Conservation (phyloP, 2,113 vertebrate species). For the Hiodon tergisus region DNA sequence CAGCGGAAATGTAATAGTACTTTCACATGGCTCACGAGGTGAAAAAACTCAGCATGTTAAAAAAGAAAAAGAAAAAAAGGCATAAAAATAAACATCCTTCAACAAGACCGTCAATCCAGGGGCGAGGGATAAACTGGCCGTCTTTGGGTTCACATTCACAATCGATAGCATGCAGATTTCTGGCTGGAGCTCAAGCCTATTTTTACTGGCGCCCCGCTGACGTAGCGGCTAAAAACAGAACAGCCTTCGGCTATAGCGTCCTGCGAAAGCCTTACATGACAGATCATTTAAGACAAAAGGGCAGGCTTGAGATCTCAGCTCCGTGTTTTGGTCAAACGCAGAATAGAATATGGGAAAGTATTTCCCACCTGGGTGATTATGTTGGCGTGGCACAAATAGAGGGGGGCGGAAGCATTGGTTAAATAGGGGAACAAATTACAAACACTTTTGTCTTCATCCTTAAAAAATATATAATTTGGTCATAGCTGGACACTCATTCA, state of each 20-base stretch:
- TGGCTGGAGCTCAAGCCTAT: constrained; percentile 44
- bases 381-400: background rate
- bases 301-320: background rate
- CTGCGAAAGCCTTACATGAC: background rate
- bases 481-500: background rate
- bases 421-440: too few relatives aligned
- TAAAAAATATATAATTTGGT: background rate
- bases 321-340: too few relatives aligned
- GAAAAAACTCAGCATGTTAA: background rate
- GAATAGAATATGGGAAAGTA: too few relatives aligned
- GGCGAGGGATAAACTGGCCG: constrained; percentile 39
- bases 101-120: constrained; percentile 19
- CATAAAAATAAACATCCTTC: background rate
- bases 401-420: background rate
- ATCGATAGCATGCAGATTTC: constrained; percentile 26
- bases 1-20: constrained; percentile 13
- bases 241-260: constrained; percentile 18
- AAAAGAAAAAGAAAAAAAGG: background rate
- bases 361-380: too few relatives aligned
- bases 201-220: constrained; percentile 41
- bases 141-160: constrained; percentile 29
- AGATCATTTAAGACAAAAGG: background rate
- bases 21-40: too few relatives aligned
- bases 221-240: constrained; percentile 45
- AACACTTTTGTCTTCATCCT: background rate